Evolutionary conservation across 2,113 vertebrate species (phyloP).

Genomic region (Rhynchomys soricoides): DNA sequence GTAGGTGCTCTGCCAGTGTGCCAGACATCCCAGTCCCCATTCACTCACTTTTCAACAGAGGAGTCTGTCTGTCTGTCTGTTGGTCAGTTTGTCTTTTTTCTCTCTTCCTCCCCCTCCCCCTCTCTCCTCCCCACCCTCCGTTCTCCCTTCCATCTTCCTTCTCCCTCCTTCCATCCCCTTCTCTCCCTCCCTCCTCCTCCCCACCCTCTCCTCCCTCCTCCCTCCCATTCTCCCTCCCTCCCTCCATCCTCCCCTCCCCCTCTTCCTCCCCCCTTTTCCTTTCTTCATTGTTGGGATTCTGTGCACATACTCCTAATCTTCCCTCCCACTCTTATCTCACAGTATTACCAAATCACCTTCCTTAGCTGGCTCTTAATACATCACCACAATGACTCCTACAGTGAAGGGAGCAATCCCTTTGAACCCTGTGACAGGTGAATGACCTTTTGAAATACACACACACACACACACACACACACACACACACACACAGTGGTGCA

Average conservation of each 20-base stretch:
- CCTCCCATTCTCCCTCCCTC: too few relatives aligned
- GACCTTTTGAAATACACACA: conserved; percentile 74
- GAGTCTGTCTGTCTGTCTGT: background rate
- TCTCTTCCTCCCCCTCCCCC: background rate
- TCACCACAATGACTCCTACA: conserved; percentile 57
- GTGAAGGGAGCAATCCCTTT: conserved; percentile 63
- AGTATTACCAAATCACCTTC: conserved; percentile 26
- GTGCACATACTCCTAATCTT: background rate
- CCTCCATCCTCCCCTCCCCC: rapidly evolving
- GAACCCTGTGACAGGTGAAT: conserved; percentile 65
- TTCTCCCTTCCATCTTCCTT: background rate
- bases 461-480: conserved; percentile 1
- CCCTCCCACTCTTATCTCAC: conserved; percentile 19
- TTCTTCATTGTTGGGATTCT: background rate
- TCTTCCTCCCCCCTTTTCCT: rapidly evolving
- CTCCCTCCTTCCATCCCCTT: background rate
- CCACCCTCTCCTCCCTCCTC: rapidly evolving
- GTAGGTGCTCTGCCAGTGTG: background rate
- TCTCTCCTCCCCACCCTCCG: background rate
- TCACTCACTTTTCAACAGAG: background rate
- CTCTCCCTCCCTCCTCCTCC: rapidly evolving
- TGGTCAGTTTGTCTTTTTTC: background rate
- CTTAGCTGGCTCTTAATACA: conserved; percentile 16
- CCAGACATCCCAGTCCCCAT: too few relatives aligned
- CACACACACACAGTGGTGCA: conserved; percentile 55